Percentiles rank a stretch among this genome's conserved stretches.
phyloP scores from a whole-genome alignment of 2,113 vertebrate species.

The Colaptes auratus region DNA sequence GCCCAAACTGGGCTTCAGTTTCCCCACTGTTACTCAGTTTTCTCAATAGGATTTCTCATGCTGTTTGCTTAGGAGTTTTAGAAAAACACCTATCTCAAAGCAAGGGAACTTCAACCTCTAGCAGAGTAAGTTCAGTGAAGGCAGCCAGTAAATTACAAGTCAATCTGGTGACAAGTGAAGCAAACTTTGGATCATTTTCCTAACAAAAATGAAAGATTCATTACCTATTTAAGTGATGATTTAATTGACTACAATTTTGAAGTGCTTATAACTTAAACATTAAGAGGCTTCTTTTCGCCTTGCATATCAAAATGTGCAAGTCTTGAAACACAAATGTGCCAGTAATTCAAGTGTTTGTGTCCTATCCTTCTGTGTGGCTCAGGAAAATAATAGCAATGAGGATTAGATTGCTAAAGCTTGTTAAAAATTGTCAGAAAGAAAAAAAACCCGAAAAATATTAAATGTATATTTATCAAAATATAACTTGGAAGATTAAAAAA shows the following conservation, averaged over 20 bases:
- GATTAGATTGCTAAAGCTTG: constrained; percentile 19
- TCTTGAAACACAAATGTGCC: constrained; percentile 51
- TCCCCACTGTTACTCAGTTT: background rate
- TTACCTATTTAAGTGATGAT: constrained; percentile 28
- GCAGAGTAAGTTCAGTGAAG: background rate
- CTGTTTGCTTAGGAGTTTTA: background rate
- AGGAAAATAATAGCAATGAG: constrained; percentile 19
- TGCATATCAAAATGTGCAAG: background rate
- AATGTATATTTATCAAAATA: constrained; percentile 42
- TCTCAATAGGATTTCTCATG: background rate
- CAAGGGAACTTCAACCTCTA: background rate
- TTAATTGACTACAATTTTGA: constrained; percentile 50
- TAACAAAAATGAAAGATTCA: constrained; percentile 27
- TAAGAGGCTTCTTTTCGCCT: background rate
- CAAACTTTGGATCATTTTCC: background rate
- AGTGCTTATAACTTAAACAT: background rate
- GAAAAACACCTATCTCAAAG: background rate
- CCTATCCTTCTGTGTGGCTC: constrained; percentile 32
- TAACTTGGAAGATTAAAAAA: constrained; percentile 19
- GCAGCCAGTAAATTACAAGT: background rate
- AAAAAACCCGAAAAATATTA: constrained; percentile 20
- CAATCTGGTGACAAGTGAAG: background rate
- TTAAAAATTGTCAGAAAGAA: background rate
- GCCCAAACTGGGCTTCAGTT: background rate
- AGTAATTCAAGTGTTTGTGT: constrained; percentile 45